phyloP scores from a whole-genome alignment of 2,113 vertebrate species.

The Coptodon bakossiorum region DNA sequence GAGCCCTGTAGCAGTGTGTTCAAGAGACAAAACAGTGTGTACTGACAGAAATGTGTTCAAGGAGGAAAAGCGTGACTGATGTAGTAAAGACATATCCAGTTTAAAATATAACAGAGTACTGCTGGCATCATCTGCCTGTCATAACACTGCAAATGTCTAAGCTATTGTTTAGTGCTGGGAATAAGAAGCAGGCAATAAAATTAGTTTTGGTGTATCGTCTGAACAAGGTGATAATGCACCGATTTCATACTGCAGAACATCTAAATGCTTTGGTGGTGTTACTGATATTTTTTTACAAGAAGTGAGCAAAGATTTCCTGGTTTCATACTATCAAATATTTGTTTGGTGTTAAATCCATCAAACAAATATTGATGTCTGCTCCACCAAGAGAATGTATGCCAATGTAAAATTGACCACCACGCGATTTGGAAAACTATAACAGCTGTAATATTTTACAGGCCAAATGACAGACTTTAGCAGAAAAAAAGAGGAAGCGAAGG shows the following conservation, averaged over 20 bases:
- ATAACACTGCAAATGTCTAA: background rate
- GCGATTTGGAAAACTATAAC: rapidly evolving
- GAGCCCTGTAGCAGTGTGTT: background rate
- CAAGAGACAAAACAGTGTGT: background rate
- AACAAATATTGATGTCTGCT: background rate
- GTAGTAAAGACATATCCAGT: background rate
- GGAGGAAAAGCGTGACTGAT: background rate
- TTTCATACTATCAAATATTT: background rate
- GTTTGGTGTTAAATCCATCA: background rate
- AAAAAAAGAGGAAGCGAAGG: background rate
- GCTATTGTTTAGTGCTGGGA: background rate
- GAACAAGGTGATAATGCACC: background rate
- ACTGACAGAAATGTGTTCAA: background rate
- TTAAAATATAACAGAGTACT: background rate
- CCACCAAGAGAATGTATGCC: background rate
- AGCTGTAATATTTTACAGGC: background rate
- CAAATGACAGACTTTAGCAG: background rate
- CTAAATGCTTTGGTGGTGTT: background rate
- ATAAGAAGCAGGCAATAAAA: background rate
- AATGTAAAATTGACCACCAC: background rate
- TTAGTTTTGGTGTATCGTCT: background rate
- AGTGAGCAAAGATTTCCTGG: background rate
- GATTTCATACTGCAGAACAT: background rate
- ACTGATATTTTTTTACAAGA: background rate
- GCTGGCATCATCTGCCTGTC: background rate